phyloP scores from a whole-genome alignment of 2,797 vertebrate species.

The Dermochelys coriacea region DNA sequence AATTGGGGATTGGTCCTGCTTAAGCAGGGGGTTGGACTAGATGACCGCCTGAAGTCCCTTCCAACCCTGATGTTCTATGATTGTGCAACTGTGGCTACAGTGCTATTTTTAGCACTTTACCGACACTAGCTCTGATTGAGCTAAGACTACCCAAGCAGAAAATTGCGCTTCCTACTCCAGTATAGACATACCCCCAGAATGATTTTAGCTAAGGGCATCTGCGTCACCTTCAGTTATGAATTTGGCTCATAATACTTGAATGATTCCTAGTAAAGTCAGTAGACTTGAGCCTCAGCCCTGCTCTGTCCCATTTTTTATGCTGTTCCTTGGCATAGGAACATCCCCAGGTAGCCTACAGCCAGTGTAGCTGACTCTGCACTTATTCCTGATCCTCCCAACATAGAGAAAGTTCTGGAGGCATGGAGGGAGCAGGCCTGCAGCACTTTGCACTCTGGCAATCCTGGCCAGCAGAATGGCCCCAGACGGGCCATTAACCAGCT shows the following conservation, averaged over 20 bases:
- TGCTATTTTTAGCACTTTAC: background rate
- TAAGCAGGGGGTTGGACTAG: no score
- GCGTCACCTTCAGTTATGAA: background rate
- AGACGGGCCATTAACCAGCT: background rate
- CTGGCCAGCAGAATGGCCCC: background rate
- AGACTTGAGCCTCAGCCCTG: background rate
- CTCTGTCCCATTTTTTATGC: background rate
- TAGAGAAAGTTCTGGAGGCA: background rate
- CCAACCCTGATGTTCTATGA: no score
- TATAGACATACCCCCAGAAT: background rate
- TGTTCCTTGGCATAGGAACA: background rate
- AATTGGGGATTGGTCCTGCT: no score
- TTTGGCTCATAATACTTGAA: background rate
- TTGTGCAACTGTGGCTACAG: background rate
- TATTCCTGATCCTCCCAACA: background rate
- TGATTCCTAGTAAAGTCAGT: background rate
- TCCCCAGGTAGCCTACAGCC: background rate
- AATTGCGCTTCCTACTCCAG: background rate
- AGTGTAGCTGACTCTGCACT: background rate
- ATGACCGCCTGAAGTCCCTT: no score
- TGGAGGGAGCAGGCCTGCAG: background rate
- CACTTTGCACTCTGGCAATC: background rate
- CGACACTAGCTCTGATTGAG: background rate
- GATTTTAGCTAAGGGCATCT: background rate
- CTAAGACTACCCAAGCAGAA: background rate